phyloP scores from a whole-genome alignment of 2,888 invertebrate genomes.

The Xanthostigma xanthostigma region DNA sequence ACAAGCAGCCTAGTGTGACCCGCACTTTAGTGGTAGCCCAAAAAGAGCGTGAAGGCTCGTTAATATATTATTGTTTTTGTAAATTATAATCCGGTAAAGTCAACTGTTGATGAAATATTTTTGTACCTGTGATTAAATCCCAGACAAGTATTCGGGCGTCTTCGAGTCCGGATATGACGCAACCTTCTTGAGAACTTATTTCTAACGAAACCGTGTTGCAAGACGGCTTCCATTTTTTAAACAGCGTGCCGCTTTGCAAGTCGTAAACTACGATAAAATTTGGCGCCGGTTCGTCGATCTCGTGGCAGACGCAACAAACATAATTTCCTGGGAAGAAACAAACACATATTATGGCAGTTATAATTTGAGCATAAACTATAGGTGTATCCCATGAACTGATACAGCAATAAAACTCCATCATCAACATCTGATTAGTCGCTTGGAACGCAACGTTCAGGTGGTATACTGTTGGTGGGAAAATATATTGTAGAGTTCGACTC shows the following conservation, averaged over 20 bases:
- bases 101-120: too few relatives aligned
- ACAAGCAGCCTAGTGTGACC: too few relatives aligned
- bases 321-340: constrained; percentile 38
- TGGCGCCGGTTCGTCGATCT: constrained; percentile 61
- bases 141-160: constrained; percentile 72
- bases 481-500: too few relatives aligned
- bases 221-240: constrained; percentile 84
- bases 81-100: too few relatives aligned
- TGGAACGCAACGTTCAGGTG: too few relatives aligned
- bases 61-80: neutral
- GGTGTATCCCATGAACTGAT: too few relatives aligned
- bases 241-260: constrained; percentile 74
- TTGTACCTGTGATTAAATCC: constrained; percentile 65
- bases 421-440: too few relatives aligned
- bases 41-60: neutral
- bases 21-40: too few relatives aligned
- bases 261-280: constrained; percentile 87
- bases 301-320: constrained; percentile 53
- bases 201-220: constrained; percentile 72
- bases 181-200: constrained; percentile 68
- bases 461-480: too few relatives aligned
- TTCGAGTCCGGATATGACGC: constrained; percentile 70
- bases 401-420: too few relatives aligned
- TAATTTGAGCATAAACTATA: too few relatives aligned
- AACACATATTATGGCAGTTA: too few relatives aligned